Evolutionary conservation across 2,113 vertebrate genomes (phyloP).

Genomic region (Leptobrachium leishanense): DNA sequence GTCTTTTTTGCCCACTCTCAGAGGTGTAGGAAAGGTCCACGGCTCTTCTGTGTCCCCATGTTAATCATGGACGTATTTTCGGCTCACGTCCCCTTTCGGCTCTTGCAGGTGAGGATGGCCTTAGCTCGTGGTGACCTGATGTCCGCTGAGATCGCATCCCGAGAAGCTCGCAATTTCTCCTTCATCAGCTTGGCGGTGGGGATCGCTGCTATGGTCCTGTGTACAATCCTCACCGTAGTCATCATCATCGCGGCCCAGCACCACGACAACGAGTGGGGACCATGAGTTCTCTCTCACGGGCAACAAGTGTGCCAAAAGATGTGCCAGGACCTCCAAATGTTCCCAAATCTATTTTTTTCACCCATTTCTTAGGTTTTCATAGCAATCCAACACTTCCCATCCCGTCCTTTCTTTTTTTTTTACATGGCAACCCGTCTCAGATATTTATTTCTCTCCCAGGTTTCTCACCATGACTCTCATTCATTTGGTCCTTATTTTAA

Average conservation of each 20-base stretch:
- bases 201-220: slow-evolving; percentile 90
- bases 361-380: slow-evolving; percentile 6
- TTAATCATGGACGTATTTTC: too few relatives aligned
- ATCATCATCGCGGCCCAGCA: slow-evolving; percentile 94
- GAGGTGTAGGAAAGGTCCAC: too few relatives aligned
- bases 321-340: slow-evolving; percentile 16
- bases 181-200: slow-evolving; percentile 93
- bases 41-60: too few relatives aligned
- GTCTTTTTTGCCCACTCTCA: too few relatives aligned
- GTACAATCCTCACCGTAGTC: slow-evolving; percentile 91
- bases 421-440: neutral
- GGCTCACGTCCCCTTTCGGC: neutral
- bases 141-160: slow-evolving; percentile 88
- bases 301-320: neutral
- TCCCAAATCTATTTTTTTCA: slow-evolving; percentile 31
- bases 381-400: slow-evolving; percentile 4
- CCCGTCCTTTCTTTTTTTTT: neutral
- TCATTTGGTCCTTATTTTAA: neutral
- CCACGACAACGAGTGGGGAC: slow-evolving; percentile 91
- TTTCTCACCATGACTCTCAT: neutral
- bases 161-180: slow-evolving; percentile 91
- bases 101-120: slow-evolving; percentile 82
- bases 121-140: slow-evolving; percentile 88
- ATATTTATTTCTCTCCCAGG: neutral
- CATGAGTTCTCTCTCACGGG: slow-evolving; percentile 57